These are phyloP conservation scores for Chrysomallon squamiferum DNA, from an alignment of 1,140 invertebrate species.

Conservation along the genomic window DNA sequence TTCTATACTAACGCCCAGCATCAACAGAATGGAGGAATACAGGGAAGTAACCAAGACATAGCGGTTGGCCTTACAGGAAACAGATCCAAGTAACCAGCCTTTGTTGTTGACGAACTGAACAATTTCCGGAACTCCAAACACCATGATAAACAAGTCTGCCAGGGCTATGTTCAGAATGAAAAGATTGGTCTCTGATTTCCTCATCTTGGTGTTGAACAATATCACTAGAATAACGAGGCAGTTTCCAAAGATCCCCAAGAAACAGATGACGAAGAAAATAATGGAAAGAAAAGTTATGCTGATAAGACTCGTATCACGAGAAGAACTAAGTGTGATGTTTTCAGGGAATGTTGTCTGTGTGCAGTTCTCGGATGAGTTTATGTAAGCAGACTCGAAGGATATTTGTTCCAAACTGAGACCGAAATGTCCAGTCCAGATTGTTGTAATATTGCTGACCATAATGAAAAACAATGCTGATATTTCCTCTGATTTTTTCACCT, in stretches of 20 bases:
- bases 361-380: too few relatives aligned
- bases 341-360: too few relatives aligned
- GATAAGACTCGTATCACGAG: too few relatives aligned
- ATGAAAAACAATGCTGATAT: too few relatives aligned
- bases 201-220: slow-evolving; percentile 59
- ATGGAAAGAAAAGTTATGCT: slow-evolving; percentile 15
- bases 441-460: too few relatives aligned
- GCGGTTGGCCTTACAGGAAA: slow-evolving; percentile 53
- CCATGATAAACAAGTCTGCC: slow-evolving; percentile 62
- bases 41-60: slow-evolving; percentile 57
- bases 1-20: slow-evolving; percentile 61
- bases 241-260: slow-evolving; percentile 59
- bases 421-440: too few relatives aligned
- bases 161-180: slow-evolving; percentile 63
- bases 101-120: slow-evolving; percentile 60
- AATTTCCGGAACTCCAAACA: slow-evolving; percentile 61
- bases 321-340: too few relatives aligned
- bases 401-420: too few relatives aligned
- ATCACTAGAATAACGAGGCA: slow-evolving; percentile 60
- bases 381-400: too few relatives aligned
- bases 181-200: slow-evolving; percentile 60
- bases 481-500: too few relatives aligned
- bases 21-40: slow-evolving; percentile 60
- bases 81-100: slow-evolving; percentile 60
- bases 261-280: slow-evolving; percentile 47